Base-by-base conservation (phyloP, 2,113 vertebrate species). In the Crocuta crocuta region DNA sequence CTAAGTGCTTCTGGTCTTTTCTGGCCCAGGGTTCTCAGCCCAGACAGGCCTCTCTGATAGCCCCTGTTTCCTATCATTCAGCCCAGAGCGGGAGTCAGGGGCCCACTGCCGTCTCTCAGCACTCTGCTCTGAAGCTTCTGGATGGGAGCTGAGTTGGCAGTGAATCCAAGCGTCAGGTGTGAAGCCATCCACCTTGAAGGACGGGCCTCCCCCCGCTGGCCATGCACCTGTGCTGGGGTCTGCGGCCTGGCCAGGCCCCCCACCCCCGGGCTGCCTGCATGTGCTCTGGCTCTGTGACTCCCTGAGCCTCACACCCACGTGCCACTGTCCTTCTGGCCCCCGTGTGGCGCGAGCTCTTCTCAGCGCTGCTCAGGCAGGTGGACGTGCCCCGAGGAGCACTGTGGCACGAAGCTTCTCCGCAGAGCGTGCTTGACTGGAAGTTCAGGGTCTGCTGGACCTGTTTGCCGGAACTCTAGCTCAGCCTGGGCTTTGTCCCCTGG, bases 291-390 rank as follows among this genome's bases (percentile, higher is more conserved):
- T 65, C 31, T 0, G 2, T 2, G 1, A 4, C 15, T 4, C 28
- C 28, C 43, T 0, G 3, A 39, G 43, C 58, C 33, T 23, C 61
- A 2, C 0, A 0, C 31, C 70, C 4, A 1, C 6, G n/a, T 33
- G 53, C 76, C 10, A 0, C 65, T 24, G 28, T 17, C 84, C 81
- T 8, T 11, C 28, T 21, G 16, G 73, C 21, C 13, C 35, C 45
- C 0, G 0, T 21, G 55, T 43, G 53, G n/a, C 21, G 3, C 10
- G 66, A 8, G 63, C 70, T 63, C 39, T 7, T 71, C 35, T 39
- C 16, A 10, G 23, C 7, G 31, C 16, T 9, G 11, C 55, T 61
- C 13, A 21, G 55, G 31, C 31, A 28, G 53, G 65, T 28, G 26
- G 48, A 31, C 0, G 1, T 15, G 21, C 12, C 65, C 10, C 15